Evolutionary conservation across 2,113 vertebrate species (phyloP).

Genomic region (Etheostoma cragini): DNA sequence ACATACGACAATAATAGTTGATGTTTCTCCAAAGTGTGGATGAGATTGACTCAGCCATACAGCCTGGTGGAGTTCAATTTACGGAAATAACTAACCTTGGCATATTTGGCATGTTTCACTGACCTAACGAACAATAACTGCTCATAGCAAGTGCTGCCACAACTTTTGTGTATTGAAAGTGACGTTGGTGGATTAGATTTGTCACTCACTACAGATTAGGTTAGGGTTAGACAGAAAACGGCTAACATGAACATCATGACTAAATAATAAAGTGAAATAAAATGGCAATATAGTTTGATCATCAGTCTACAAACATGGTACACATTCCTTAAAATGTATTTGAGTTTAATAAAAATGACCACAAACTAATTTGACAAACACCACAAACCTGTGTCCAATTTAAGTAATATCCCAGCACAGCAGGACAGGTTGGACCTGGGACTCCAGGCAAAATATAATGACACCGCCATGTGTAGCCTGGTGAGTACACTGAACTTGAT

Average conservation of each 20-base stretch:
- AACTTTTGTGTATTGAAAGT: neutral
- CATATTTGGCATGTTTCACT: neutral
- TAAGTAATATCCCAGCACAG: neutral
- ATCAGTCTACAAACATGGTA: neutral
- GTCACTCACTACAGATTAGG: neutral
- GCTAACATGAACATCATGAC: neutral
- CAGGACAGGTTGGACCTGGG: neutral
- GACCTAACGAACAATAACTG: neutral
- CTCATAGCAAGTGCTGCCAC: neutral
- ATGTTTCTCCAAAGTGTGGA: neutral
- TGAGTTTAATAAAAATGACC: neutral
- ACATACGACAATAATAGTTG: neutral
- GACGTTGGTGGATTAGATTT: neutral
- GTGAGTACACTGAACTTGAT: neutral
- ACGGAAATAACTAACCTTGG: neutral
- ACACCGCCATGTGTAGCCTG: neutral
- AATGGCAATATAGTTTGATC: neutral
- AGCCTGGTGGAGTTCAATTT: neutral
- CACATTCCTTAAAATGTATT: neutral
- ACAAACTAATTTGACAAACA: neutral
- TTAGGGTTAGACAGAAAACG: neutral
- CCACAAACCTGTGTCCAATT: neutral
- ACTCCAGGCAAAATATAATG: conserved; percentile 3
- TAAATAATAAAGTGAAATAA: neutral
- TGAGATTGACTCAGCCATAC: neutral